Base-by-base conservation (phyloP, 1,140 invertebrate genomes). In the Lanistes nyassanus region DNA sequence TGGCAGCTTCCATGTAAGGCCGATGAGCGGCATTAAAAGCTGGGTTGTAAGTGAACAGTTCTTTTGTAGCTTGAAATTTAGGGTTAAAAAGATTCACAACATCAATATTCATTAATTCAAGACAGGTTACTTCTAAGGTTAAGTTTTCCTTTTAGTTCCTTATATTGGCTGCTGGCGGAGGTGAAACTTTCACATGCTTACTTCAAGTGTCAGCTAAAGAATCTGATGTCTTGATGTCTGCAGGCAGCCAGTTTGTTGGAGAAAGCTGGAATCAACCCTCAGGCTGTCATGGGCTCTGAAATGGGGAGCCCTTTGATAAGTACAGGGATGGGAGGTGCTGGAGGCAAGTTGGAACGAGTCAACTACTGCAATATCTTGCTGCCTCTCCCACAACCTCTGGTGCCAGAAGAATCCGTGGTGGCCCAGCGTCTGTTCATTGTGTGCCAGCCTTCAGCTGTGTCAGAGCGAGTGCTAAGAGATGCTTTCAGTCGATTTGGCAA, bases 401-500 rank as follows among this genome's bases (percentile, higher is more conserved):
- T 93, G 2, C 92, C 92, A 55, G 92, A 93, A 36, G 94, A 95
- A 83, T 92, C 93, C 11, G 90, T 91, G n/a, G 91, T 92, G 9
- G 92, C 91, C 19, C 92, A 94, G 84, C 90, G 92, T 88, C 91
- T 88, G 47, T 89, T 87, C 65, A 85, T 88, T 39, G 86, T 90
- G 0, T 86, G 83, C 75, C 93, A 94, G 67, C 95, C 95, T 23
- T 91, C 93, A 77, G 93, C 95, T 68, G 94, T 96, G 26, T 93
- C 95, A 1, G 91, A 93, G 65, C 91, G 93, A 78, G 92, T 94
- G n/a, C 91, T 98, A 85, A 93, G 93, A 83, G 96, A 98, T 89
- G 92, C 94, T 2, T 98, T 98, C 87, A 95, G 94, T 82, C 92
- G 96, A 82, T 98, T 97, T 91, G 96, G 96, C n/a, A 93, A 95